Base-by-base conservation (phyloP, 2,113 vertebrate genomes). In the Epinephelus fuscoguttatus region DNA sequence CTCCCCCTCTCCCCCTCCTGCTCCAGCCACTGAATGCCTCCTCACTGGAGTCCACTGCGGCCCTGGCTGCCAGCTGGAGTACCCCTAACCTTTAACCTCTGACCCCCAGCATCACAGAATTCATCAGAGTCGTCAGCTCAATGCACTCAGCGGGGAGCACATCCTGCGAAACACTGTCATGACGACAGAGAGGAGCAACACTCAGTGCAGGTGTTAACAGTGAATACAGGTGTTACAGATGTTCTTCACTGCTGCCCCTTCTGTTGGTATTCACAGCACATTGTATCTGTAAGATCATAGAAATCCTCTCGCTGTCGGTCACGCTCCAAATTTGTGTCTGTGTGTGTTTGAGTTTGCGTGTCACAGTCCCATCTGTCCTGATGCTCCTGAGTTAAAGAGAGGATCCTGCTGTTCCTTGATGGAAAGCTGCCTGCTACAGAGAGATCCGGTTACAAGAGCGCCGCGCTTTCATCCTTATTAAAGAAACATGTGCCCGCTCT, bases 391-490 rank as follows among this genome's bases (percentile, higher is more conserved):
- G 93, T 94, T 93, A 92, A 91, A 91, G 81, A 87, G 88, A 90
- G 92, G 86, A 94, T 94, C 95, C 93, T 92, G 95, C 95, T 95
- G 95, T 92, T 95, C 82, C 85, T 88, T 91, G 91, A 94, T 93
- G 94, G 94, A 94, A 93, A 92, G 93, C 93, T 93, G 89, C 88
- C 88, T 87, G 93, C 93, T 90, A 94, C 93, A 95, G 84, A 93
- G 88, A 89, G 94, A 95, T 96, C 94, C 74, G 80, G 91, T 96
- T 96, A 95, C 95, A 92, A 88, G 86, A 94, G 90, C 61, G 50
- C 90, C 47, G 64, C 25, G 72, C 95, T 95, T 96, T 96, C 95
- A 96, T 96, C 95, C 90, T 96, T 94, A 95, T 95, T 94, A 92
- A 95, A 96, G 87, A 95, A 96, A 95, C 89, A 91, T 95, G 95